Conservation (phyloP, 1,140 invertebrate genomes). For the Lanistes nyassanus region DNA sequence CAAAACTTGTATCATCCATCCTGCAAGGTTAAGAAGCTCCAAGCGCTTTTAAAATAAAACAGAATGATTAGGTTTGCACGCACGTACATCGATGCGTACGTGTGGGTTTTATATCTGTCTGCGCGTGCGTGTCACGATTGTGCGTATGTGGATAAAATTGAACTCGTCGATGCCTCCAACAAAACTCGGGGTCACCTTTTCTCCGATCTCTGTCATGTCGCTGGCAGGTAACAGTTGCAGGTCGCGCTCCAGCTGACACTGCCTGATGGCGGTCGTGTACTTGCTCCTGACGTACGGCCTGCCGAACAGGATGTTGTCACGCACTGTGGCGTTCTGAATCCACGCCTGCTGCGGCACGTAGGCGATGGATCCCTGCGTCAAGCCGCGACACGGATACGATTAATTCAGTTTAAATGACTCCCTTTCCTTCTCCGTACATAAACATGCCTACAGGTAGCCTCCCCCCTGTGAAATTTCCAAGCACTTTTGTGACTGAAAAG, state of each 20-base stretch:
- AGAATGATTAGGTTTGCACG: no score
- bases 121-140: no score
- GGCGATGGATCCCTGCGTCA: conserved; percentile 17
- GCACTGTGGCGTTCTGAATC: conserved; percentile 30
- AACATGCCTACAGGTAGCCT: not conserved
- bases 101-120: no score
- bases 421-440: not conserved
- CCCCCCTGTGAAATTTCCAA: not conserved
- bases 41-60: no score
- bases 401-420: not conserved
- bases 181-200: conserved; percentile 11
- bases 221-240: conserved; percentile 26
- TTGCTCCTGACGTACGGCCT: not conserved
- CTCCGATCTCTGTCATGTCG: conserved; percentile 31
- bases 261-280: conserved; percentile 11
- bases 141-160: no score
- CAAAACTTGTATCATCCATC: no score
- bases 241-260: conserved; percentile 24
- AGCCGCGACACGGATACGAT: not conserved
- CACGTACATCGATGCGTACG: no score
- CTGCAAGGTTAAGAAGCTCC: no score
- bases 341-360: conserved; percentile 33
- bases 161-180: no score
- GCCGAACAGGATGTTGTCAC: conserved; percentile 30
- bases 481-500: not conserved